phyloP scores from a whole-genome alignment of 2,113 vertebrate genomes.

The Dendrocopos noguchii region DNA sequence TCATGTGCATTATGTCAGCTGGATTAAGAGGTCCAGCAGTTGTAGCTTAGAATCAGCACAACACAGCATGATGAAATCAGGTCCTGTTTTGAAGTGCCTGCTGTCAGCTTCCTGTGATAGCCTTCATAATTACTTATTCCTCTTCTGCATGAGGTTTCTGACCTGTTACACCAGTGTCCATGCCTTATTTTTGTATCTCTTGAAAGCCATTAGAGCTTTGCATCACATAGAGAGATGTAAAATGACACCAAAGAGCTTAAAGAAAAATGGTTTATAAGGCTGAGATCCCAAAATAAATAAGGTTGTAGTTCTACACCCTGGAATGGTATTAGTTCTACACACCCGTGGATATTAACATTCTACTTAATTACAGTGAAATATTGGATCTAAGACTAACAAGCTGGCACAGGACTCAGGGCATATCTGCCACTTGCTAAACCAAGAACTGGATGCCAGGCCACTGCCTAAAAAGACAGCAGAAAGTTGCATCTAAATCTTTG shows the following conservation, averaged over 20 bases:
- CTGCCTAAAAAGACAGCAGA: background rate
- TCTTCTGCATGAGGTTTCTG: background rate
- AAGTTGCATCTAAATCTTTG: background rate
- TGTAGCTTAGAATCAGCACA: background rate
- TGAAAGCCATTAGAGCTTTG: background rate
- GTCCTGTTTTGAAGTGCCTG: background rate
- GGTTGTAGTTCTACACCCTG: background rate
- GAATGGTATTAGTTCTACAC: background rate
- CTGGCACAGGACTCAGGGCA: background rate
- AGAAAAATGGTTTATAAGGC: background rate
- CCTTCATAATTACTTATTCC: slow-evolving; percentile 5
- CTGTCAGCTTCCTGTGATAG: background rate
- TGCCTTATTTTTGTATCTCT: background rate
- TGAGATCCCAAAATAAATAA: background rate
- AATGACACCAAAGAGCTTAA: background rate
- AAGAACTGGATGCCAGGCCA: background rate
- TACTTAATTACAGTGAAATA: background rate
- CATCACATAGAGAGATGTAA: background rate
- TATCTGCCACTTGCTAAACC: background rate
- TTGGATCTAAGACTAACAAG: background rate
- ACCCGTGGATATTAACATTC: background rate
- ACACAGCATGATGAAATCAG: background rate
- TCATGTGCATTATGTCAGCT: background rate
- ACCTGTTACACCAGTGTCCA: background rate
- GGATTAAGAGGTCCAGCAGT: background rate